Conservation (phyloP, 2,888 invertebrate genomes). For the Acleris sparsana region DNA sequence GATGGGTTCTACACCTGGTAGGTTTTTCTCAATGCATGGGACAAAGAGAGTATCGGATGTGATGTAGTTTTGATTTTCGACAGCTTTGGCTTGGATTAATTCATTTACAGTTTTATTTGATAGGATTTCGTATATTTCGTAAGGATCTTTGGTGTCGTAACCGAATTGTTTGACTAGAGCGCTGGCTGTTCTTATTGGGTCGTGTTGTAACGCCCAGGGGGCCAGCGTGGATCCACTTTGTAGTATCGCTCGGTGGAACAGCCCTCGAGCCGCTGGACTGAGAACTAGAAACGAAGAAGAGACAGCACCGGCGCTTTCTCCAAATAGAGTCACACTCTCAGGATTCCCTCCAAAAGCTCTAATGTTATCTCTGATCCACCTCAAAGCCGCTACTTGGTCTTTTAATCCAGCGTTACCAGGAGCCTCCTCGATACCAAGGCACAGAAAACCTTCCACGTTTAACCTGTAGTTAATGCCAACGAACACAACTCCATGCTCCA, state of each 20-base stretch:
- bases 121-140: conserved; percentile 62
- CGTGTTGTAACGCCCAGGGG: conserved; percentile 70
- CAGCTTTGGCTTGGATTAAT: conserved; percentile 57
- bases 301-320: conserved; percentile 76
- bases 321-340: conserved; percentile 70
- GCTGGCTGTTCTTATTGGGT: conserved; percentile 65
- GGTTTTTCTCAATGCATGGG: conserved; percentile 68
- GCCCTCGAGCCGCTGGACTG: conserved; percentile 64
- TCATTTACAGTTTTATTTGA: conserved; percentile 61
- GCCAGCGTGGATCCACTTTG: conserved; percentile 72
- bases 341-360: conserved; percentile 71
- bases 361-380: conserved; percentile 71
- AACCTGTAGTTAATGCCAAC: conserved; percentile 85
- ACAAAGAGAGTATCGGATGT: conserved; percentile 66
- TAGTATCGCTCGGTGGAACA: conserved; percentile 71
- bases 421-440: conserved; percentile 84
- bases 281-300: conserved; percentile 68
- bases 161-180: conserved; percentile 66
- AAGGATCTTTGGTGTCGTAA: conserved; percentile 64
- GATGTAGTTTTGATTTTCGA: conserved; percentile 64
- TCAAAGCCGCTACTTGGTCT: conserved; percentile 73
- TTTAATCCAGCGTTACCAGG: conserved; percentile 87
- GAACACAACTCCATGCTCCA: conserved; percentile 82
- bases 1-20: conserved; percentile 66
- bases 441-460: conserved; percentile 85